These are phyloP conservation scores for Falcaria lacertinaria DNA, from an alignment of 2,888 invertebrate species.

Conservation along the genomic window DNA sequence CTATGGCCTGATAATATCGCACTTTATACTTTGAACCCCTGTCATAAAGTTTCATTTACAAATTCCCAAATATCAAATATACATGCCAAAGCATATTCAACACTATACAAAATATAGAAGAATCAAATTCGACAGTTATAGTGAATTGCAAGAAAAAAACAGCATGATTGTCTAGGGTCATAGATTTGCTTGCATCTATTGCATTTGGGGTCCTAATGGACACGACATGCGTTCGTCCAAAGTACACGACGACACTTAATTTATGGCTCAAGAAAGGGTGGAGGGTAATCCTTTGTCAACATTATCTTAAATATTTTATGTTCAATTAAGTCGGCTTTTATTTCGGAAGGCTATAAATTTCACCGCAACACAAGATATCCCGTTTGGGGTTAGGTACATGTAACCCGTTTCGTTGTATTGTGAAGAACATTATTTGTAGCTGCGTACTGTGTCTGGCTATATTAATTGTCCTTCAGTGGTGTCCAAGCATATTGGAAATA, in stretches of 20 bases:
- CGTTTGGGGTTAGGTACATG: constrained; percentile 25
- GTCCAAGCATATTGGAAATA: too few species aligned
- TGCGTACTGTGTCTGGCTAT: constrained; percentile 11
- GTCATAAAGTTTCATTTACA: constrained; percentile 38
- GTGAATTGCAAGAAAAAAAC: constrained; percentile 17
- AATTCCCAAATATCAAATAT: constrained; percentile 9
- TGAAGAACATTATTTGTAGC: constrained; percentile 28
- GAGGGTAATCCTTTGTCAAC: constrained; percentile 64
- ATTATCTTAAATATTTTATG: constrained; percentile 71
- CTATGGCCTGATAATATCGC: constrained; percentile 28
- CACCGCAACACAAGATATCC: constrained; percentile 35
- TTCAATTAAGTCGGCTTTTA: constrained; percentile 56
- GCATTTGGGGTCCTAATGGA: constrained; percentile 63
- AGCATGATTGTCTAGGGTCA: constrained; percentile 32
- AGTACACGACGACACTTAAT: constrained; percentile 60
- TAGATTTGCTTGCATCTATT: constrained; percentile 59
- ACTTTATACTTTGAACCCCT: constrained; percentile 33
- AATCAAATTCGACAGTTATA: constrained; percentile 10
- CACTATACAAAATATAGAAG: constrained; percentile 6
- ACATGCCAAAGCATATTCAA: constrained; percentile 11
- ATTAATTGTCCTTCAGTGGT: too few species aligned
- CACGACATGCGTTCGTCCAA: constrained; percentile 54
- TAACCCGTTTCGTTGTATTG: constrained; percentile 30
- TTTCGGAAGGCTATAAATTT: constrained; percentile 56
- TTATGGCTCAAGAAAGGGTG: constrained; percentile 68